Conservation (phyloP, 2,113 vertebrate species). For the Poeciliopsis turrubarensis region DNA sequence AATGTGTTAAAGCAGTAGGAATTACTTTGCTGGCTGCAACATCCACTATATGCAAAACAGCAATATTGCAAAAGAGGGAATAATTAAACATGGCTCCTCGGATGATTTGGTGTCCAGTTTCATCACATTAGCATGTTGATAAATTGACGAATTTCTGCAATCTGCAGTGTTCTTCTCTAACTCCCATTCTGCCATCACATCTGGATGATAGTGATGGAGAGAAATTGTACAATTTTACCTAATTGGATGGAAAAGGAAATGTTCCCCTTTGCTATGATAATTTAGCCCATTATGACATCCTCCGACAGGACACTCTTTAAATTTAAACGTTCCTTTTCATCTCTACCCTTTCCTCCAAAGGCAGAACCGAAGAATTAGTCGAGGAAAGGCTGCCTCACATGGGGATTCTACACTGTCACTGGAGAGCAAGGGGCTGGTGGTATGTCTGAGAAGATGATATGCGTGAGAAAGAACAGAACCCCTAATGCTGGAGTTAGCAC, state of each 20-base stretch:
- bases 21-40: neutral
- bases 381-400: slow-evolving; percentile 17
- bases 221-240: slow-evolving; percentile 16
- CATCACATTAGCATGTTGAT: slow-evolving; percentile 28
- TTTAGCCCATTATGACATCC: slow-evolving; percentile 13
- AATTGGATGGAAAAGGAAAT: slow-evolving; percentile 30
- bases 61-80: slow-evolving; percentile 25
- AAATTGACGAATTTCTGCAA: slow-evolving; percentile 18
- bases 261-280: slow-evolving; percentile 1
- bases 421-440: slow-evolving; percentile 34
- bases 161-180: slow-evolving; percentile 1
- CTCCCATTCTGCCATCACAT: neutral
- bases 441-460: slow-evolving; percentile 52
- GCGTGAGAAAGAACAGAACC: slow-evolving; percentile 43
- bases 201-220: neutral
- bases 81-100: slow-evolving; percentile 22
- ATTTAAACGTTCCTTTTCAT: slow-evolving; percentile 30
- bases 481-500: slow-evolving; percentile 18
- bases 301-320: slow-evolving; percentile 11
- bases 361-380: slow-evolving; percentile 25
- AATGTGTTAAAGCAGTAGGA: neutral
- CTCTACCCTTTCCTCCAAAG: slow-evolving; percentile 25
- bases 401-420: slow-evolving; percentile 31
- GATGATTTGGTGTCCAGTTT: slow-evolving; percentile 39
- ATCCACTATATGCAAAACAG: slow-evolving; percentile 17